Evolutionary conservation across 2,113 vertebrate species (phyloP).

Genomic region (Scomber japonicus): DNA sequence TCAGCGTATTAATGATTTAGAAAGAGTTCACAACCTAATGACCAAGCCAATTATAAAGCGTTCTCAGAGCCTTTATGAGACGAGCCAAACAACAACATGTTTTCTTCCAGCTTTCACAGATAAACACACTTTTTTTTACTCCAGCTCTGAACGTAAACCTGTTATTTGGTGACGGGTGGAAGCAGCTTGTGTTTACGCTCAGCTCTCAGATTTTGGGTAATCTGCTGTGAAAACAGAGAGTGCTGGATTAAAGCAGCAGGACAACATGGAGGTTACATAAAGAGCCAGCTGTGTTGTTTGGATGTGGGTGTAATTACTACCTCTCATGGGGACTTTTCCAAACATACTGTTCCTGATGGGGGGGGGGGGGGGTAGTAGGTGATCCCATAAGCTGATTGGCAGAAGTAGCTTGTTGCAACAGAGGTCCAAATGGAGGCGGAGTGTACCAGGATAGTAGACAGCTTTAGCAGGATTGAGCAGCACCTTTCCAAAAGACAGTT

Average conservation of each 20-base stretch:
- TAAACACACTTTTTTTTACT: too few relatives aligned
- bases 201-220: constrained; percentile 25
- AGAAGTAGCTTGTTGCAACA: constrained; percentile 19
- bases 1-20: too few relatives aligned
- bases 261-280: constrained; percentile 28
- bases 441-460: constrained; percentile 41
- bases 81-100: too few relatives aligned
- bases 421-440: constrained; percentile 1
- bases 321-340: constrained; percentile 35
- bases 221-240: constrained; percentile 24
- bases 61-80: too few relatives aligned
- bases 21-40: too few relatives aligned
- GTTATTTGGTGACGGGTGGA: background rate
- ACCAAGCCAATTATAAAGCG: too few relatives aligned
- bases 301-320: constrained; percentile 34
- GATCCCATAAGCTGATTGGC: constrained; percentile 62
- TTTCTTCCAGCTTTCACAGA: too few relatives aligned
- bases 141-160: too few relatives aligned
- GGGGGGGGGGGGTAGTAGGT: background rate
- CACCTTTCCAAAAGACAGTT: constrained; percentile 43
- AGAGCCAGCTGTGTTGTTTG: background rate
- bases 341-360: constrained; percentile 55
- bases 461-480: constrained; percentile 45
- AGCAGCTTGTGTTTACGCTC: background rate
- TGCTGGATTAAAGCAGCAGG: constrained; percentile 15